Evolutionary conservation across 2,888 invertebrate genomes (phyloP).

Genomic region (Capitulum mitella): DNA sequence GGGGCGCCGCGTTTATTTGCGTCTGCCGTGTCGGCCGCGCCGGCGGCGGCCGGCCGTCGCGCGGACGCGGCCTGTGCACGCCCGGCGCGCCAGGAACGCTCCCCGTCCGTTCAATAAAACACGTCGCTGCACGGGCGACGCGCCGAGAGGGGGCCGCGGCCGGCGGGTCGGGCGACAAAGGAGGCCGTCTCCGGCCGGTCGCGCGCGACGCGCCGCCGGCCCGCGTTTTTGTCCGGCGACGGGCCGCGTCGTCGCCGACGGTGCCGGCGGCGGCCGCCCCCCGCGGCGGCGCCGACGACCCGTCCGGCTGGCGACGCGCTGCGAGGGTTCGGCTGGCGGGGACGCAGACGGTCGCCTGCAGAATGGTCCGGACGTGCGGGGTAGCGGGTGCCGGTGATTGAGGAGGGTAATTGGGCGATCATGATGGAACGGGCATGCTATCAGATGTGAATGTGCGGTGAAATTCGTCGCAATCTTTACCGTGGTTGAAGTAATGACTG

Average conservation of each 20-base stretch:
- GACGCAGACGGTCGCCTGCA: background rate
- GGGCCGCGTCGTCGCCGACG: background rate
- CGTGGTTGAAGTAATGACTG: too few species aligned
- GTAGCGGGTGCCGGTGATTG: background rate
- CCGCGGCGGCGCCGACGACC: too few species aligned
- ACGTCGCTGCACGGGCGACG: background rate
- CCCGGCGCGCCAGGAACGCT: background rate
- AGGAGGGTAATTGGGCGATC: too few species aligned
- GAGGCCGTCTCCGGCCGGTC: background rate
- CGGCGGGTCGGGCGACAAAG: background rate
- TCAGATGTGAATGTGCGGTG: too few species aligned
- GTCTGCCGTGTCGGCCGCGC: background rate
- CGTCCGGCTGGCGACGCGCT: too few species aligned
- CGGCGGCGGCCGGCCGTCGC: background rate
- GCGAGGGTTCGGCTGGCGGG: too few species aligned
- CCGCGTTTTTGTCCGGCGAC: background rate
- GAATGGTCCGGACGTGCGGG: background rate
- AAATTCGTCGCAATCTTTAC: too few species aligned
- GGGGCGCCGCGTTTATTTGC: background rate
- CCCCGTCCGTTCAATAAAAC: slow-evolving; percentile 13
- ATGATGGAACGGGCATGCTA: too few species aligned
- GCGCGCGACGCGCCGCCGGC: background rate
- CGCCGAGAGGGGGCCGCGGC: background rate
- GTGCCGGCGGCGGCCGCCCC: background rate
- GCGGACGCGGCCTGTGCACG: background rate